phyloP scores from a whole-genome alignment of 2,113 vertebrate species.

The Tylochromis polylepis region DNA sequence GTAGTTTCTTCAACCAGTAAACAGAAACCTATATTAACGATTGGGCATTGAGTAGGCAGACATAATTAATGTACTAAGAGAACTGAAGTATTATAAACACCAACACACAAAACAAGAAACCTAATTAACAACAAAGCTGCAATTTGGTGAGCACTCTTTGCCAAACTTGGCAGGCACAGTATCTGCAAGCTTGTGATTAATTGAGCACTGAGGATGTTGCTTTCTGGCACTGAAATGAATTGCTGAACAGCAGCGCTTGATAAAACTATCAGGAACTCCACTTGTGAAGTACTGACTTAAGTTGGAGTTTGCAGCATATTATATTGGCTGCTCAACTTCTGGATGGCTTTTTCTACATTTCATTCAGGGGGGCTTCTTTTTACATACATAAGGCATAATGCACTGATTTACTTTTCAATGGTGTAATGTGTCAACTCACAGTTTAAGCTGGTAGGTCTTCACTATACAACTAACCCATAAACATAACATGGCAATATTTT shows the following conservation, averaged over 20 bases:
- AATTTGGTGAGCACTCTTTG: background rate
- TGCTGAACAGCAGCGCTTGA: background rate
- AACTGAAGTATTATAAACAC: background rate
- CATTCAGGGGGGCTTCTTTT: background rate
- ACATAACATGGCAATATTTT: background rate
- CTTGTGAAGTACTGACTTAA: background rate
- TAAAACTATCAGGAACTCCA: background rate
- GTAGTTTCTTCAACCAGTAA: background rate
- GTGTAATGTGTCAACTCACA: background rate
- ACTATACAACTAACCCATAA: background rate
- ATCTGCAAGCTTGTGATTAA: slow-evolving; percentile 7
- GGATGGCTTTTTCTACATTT: background rate
- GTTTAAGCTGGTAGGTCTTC: background rate
- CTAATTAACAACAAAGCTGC: slow-evolving; percentile 11
- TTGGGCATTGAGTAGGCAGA: background rate
- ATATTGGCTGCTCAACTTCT: background rate
- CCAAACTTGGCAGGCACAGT: background rate
- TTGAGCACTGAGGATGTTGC: background rate
- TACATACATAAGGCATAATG: background rate
- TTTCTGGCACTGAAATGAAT: background rate
- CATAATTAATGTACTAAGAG: slow-evolving; percentile 7
- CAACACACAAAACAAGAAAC: slow-evolving; percentile 6
- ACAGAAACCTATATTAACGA: background rate
- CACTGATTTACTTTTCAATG: background rate
- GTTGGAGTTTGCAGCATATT: background rate